Percentiles rank a stretch among this genome's conserved stretches.
Conservation (phyloP, 2,797 vertebrate species). For the Babyrousa celebensis region DNA sequence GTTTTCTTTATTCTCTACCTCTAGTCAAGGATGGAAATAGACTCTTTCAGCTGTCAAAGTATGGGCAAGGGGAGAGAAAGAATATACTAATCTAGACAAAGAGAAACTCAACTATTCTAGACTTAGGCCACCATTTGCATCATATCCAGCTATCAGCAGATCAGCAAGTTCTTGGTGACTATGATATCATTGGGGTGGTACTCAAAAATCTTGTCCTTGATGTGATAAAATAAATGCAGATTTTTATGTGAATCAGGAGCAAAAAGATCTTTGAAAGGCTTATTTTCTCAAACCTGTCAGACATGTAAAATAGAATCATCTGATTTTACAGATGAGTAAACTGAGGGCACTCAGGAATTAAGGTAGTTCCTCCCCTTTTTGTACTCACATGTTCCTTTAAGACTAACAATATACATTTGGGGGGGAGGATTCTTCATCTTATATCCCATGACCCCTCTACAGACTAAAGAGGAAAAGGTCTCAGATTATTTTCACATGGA, state of each 20-base stretch:
- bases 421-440: background rate
- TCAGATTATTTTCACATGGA: background rate
- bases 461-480: background rate
- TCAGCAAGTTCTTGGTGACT: background rate
- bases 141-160: background rate
- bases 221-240: background rate
- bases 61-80: background rate
- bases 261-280: background rate
- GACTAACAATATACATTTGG: background rate
- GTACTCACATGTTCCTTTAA: background rate
- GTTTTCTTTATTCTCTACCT: background rate
- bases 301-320: background rate
- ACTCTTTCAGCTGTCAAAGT: background rate
- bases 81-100: background rate
- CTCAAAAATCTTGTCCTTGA: background rate
- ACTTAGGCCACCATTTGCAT: background rate
- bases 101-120: background rate
- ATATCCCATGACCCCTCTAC: background rate
- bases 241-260: background rate
- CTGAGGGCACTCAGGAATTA: background rate
- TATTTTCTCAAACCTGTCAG: background rate
- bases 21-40: background rate
- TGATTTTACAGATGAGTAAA: background rate
- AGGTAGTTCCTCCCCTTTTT: background rate
- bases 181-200: background rate